Base-by-base conservation (phyloP, 2,888 invertebrate genomes). In the Trichopria drosophilae region DNA sequence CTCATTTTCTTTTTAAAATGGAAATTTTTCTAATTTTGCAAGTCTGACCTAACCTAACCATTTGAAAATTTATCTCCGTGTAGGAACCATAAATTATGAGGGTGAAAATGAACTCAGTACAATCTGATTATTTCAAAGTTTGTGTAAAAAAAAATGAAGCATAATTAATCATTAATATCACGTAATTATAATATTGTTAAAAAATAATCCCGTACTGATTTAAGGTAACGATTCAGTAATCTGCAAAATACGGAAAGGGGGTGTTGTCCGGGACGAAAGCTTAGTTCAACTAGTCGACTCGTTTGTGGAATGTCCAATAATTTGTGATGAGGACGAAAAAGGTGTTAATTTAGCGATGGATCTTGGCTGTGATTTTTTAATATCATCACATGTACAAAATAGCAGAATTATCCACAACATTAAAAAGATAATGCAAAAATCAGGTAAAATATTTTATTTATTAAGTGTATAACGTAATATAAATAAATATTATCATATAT, bases 191-290 rank as follows among this genome's bases (percentile, higher is more conserved):
- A 22, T 12, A 28, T 7, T 32, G 39, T 34, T 20, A 31, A 39
- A 4, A 29, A 12, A 19, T 34, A 9, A 12, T 51, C 41, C 9
- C 9, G 6, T 10, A 28, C 6, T 2, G 20, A 24, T 35, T 63
- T 63, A 51, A 6, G 46, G n/a, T n/a, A n/a, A 59, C 9, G 39
- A 40, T 59, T 78, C 77, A 0, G 59, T 81, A 7, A 77, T 78
- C 57, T 84, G 84, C 62, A 73, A 71, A 20, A 76, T 84, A 13
- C 73, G 75, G 31, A 71, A 72, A 57, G 82, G 82, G 2, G 84
- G 84, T 2, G 75, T 69, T 4, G 71, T 85, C 31, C 73, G 78
- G 6, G 68, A 79, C 26, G 78, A 79, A 62, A 81, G 80, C 72
- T 73, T 78, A 7, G 81, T 83, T 1, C 76, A 79, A 20, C 76